Conservation (phyloP, 2,797 vertebrate genomes). For the Threskiornis aethiopicus region DNA sequence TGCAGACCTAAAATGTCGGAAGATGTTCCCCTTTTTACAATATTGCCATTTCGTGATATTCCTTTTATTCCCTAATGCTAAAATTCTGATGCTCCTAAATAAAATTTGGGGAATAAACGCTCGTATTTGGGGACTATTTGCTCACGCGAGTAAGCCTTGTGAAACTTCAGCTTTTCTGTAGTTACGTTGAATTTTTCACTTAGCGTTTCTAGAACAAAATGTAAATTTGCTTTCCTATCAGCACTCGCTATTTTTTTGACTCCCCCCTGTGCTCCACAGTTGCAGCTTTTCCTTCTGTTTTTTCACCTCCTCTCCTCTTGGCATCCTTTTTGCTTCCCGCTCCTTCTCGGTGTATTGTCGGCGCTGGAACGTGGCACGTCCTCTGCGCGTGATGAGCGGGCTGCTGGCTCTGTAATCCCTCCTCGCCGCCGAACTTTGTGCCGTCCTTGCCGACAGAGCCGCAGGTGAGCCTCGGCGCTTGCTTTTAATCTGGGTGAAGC, state of each 20-base stretch:
- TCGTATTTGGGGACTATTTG: accelerated
- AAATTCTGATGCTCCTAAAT: not conserved
- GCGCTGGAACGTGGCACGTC: not conserved
- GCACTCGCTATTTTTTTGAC: accelerated
- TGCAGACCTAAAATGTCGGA: not conserved
- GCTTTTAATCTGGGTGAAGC: not conserved
- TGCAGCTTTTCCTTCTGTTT: not conserved
- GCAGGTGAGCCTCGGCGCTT: not conserved
- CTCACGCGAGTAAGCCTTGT: accelerated
- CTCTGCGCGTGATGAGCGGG: not conserved
- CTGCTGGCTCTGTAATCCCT: not conserved
- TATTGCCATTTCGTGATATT: not conserved
- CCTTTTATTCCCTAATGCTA: not conserved
- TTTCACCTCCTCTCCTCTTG: not conserved
- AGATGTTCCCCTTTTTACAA: not conserved
- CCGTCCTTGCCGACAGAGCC: not conserved
- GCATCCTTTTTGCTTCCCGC: not conserved
- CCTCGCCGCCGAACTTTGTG: accelerated
- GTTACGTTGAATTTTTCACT: not conserved
- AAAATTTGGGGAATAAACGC: not conserved
- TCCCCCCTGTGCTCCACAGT: accelerated
- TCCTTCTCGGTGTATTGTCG: not conserved
- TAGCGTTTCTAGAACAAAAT: accelerated
- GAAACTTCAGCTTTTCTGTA: not conserved
- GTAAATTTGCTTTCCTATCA: not conserved